phyloP scores from a whole-genome alignment of 2,888 invertebrate genomes.

The Drosophila nr. perissopoda region DNA sequence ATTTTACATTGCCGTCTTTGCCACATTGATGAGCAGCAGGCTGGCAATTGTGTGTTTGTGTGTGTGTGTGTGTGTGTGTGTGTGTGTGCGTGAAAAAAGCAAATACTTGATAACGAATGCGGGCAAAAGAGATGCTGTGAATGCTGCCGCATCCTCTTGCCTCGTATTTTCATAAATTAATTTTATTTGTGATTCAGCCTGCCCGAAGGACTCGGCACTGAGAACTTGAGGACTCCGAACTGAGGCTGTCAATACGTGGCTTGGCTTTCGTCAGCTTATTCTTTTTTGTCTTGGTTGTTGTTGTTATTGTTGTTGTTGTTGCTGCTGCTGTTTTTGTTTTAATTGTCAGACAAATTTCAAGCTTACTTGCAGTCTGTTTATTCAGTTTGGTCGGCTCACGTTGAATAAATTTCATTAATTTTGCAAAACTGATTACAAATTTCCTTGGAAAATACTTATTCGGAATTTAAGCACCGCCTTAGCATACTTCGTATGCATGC shows the following conservation, averaged over 20 bases:
- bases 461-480: background rate
- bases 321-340: conserved; percentile 11
- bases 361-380: conserved; percentile 9
- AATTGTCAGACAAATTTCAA: conserved; percentile 33
- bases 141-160: background rate
- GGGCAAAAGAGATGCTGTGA: conserved; percentile 25
- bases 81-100: conserved; percentile 39
- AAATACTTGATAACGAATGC: conserved; percentile 65
- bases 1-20: conserved; percentile 29
- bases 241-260: conserved; percentile 39
- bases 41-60: background rate
- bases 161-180: conserved; percentile 60
- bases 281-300: background rate
- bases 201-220: conserved; percentile 37
- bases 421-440: conserved; percentile 14
- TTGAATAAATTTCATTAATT: conserved; percentile 23
- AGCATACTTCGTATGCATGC: background rate
- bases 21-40: conserved; percentile 47
- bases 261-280: conserved; percentile 5
- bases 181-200: conserved; percentile 54
- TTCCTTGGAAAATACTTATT: background rate
- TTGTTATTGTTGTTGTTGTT: background rate
- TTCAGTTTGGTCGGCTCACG: conserved; percentile 9
- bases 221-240: background rate
- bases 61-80: background rate